phyloP scores from a whole-genome alignment of 2,797 vertebrate species.

The Ptychadena robeensis region DNA sequence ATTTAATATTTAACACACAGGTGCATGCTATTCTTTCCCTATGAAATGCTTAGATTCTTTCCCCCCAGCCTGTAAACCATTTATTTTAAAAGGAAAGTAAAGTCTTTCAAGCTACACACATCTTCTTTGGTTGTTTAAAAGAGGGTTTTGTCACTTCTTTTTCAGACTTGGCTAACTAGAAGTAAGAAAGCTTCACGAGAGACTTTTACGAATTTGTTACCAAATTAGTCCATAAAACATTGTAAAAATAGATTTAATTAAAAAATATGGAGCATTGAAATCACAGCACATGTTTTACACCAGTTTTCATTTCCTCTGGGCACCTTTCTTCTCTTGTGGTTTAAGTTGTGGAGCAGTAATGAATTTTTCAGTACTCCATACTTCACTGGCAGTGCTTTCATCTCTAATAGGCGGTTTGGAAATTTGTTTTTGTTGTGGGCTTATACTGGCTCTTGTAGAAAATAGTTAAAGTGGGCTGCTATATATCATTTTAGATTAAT shows the following conservation, averaged over 20 bases:
- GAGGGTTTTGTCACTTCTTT: slow-evolving; percentile 61
- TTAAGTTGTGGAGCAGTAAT: slow-evolving; percentile 53
- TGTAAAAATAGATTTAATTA: slow-evolving; percentile 65
- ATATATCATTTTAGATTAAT: slow-evolving; percentile 29
- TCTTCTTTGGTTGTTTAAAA: slow-evolving; percentile 62
- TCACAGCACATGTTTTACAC: slow-evolving; percentile 63
- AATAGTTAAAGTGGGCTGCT: slow-evolving; percentile 14
- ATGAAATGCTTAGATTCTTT: slow-evolving; percentile 62
- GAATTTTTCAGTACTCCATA: slow-evolving; percentile 60
- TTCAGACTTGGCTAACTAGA: slow-evolving; percentile 51
- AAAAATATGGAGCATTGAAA: slow-evolving; percentile 64
- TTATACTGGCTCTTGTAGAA: slow-evolving; percentile 56
- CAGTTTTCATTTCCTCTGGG: slow-evolving; percentile 55
- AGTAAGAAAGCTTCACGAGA: slow-evolving; percentile 64
- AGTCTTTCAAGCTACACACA: slow-evolving; percentile 56
- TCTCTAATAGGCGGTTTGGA: slow-evolving; percentile 55
- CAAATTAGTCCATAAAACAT: slow-evolving; percentile 56
- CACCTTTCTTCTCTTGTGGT: slow-evolving; percentile 65
- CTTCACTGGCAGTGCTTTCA: slow-evolving; percentile 53
- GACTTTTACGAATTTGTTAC: slow-evolving; percentile 60
- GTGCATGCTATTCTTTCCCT: slow-evolving; percentile 60
- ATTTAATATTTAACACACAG: slow-evolving; percentile 58
- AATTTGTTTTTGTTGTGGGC: slow-evolving; percentile 53
- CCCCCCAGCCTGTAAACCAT: slow-evolving; percentile 64
- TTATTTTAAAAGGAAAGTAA: slow-evolving; percentile 63